Conservation (phyloP, 1,140 invertebrate species). For the Drosophila eugracilis region DNA sequence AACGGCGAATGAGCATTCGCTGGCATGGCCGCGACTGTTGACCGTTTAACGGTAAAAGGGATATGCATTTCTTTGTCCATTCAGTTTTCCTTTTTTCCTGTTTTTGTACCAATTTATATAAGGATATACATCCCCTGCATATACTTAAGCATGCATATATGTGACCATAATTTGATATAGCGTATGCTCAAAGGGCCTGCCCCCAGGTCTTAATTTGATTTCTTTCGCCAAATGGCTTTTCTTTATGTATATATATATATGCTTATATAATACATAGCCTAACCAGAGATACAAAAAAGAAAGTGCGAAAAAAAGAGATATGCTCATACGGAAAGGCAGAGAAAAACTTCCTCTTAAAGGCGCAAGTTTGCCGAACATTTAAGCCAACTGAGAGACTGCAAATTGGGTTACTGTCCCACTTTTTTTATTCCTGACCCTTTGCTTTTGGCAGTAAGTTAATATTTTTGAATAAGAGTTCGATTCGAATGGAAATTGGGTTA, state of each 20-base stretch:
- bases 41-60: constrained; percentile 52
- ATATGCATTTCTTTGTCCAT: constrained; percentile 25
- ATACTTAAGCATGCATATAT: background rate
- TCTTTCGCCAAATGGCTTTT: constrained; percentile 69
- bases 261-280: background rate
- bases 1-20: constrained; percentile 49
- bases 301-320: background rate
- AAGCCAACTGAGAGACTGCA: constrained; percentile 12
- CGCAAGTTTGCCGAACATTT: constrained; percentile 7
- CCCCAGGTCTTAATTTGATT: constrained; percentile 72
- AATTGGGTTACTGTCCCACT: constrained; percentile 32
- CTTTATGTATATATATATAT: constrained; percentile 17
- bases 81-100: too few relatives aligned
- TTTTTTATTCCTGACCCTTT: constrained; percentile 24
- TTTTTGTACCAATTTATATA: too few relatives aligned
- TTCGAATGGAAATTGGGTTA: constrained; percentile 7
- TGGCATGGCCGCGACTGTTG: constrained; percentile 19
- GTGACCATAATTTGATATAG: constrained; percentile 63
- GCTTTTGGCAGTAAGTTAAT: constrained; percentile 15
- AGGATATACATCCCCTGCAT: background rate
- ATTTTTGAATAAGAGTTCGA: constrained; percentile 16
- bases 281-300: constrained; percentile 2
- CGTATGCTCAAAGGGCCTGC: constrained; percentile 65
- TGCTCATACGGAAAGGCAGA: too few relatives aligned
- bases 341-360: constrained; percentile 6